These are phyloP conservation scores for Zingel zingel DNA, from an alignment of 2,113 vertebrate genomes.

Conservation along the genomic window DNA sequence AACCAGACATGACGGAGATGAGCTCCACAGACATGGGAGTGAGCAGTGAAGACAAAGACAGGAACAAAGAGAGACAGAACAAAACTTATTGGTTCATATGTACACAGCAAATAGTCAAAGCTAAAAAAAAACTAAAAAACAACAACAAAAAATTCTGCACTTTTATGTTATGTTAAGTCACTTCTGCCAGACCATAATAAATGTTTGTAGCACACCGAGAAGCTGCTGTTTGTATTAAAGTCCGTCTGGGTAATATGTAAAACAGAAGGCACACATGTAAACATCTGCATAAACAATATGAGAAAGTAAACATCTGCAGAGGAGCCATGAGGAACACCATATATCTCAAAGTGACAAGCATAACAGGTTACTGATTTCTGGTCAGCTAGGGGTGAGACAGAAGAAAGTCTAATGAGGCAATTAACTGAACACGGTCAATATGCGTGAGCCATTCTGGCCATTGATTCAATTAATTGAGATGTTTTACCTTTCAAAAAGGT, in stretches of 20 bases:
- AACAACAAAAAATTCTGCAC: neutral
- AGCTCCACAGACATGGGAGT: slow-evolving; percentile 6
- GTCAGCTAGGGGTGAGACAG: neutral
- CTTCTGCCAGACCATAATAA: slow-evolving; percentile 18
- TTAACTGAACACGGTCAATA: neutral
- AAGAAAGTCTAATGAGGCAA: neutral
- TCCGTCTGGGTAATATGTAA: slow-evolving; percentile 20
- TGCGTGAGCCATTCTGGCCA: neutral
- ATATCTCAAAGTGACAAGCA: slow-evolving; percentile 61
- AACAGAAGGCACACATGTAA: slow-evolving; percentile 40
- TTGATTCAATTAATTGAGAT: neutral
- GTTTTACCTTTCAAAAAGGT: neutral
- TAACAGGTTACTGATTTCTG: slow-evolving; percentile 32
- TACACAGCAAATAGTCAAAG: slow-evolving; percentile 4
- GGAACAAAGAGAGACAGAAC: neutral
- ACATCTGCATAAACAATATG: slow-evolving; percentile 62
- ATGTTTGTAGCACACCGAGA: slow-evolving; percentile 18
- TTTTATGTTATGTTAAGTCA: slow-evolving; percentile 25
- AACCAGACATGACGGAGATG: slow-evolving; percentile 11
- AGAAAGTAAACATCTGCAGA: slow-evolving; percentile 43
- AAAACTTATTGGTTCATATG: slow-evolving; percentile 21
- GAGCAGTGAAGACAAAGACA: neutral
- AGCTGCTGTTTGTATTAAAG: slow-evolving; percentile 10
- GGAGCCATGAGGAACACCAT: slow-evolving; percentile 20
- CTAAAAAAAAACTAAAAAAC: neutral